Evolutionary conservation across 1,140 invertebrate species (phyloP), one percentile per base, ranked within the genome.

Genomic region (Proales similis): DNA sequence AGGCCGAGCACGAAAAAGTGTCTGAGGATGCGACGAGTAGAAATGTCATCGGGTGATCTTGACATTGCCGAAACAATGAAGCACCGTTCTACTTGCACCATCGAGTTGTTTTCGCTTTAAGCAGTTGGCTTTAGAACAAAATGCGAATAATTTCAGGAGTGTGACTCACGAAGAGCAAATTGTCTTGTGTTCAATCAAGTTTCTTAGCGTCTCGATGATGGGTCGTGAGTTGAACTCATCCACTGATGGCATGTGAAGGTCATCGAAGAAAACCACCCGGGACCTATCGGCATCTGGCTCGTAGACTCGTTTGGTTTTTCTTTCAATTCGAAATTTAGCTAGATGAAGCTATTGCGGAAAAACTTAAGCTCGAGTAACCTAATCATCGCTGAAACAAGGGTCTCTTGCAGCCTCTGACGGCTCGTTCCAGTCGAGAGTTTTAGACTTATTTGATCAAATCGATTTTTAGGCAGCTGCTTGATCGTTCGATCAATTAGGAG

Each of bases 381-480:
- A n/a, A n/a, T n/a, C n/a, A n/a, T n/a, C n/a, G 74, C 74, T 1
- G 74, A 72, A 63, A 75, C 71, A 11, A 77, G 74, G 46, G 73
- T 74, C 53, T 75, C 74, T 65, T 77, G 74, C 12, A 71, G 72
- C 53, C 72, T 70, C 67, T 73, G 72, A 51, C 72, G 71, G 51
- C 73, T 72, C 14, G 75, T 76, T 61, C 73, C 72, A 17, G 75
- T 72, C 4, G 75, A 77, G 65, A 77, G 76, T 64, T 72, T 75
- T n/a, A n/a, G n/a, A n/a, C n/a, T n/a, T n/a, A n/a, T n/a, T n/a
- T n/a, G n/a, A n/a, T n/a, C n/a, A n/a, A n/a, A n/a, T n/a, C n/a
- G n/a, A n/a, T n/a, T n/a, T n/a, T n/a, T n/a, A n/a, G n/a, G n/a
- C n/a, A n/a, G n/a, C n/a, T n/a, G n/a, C n/a, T 64, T 73, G 72